Conservation (phyloP, 2,888 invertebrate genomes). For the Callyntrura guangdongensis region DNA sequence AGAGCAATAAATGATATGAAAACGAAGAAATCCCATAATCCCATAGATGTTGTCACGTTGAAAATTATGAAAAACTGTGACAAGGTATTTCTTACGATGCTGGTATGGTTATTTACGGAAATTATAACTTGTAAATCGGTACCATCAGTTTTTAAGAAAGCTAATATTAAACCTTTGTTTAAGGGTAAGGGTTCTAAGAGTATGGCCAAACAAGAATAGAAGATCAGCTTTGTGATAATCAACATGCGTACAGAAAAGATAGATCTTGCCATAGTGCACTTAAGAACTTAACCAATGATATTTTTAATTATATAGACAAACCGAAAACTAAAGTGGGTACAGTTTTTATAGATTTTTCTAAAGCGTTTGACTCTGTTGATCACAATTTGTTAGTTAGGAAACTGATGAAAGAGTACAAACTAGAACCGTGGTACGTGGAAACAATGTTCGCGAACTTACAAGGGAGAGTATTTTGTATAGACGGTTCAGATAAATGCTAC, state of each 20-base stretch:
- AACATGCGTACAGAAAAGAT: constrained; percentile 82
- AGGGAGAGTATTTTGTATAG: background rate
- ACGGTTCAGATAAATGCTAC: constrained; percentile 4
- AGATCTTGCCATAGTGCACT: constrained; percentile 82
- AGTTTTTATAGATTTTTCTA: constrained; percentile 80
- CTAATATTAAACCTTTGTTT: constrained; percentile 62
- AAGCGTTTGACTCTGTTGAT: constrained; percentile 84
- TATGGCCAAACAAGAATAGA: constrained; percentile 56
- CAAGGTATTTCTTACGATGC: too few species aligned
- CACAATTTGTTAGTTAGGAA: constrained; percentile 80
- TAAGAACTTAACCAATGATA: constrained; percentile 70
- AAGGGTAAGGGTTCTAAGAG: constrained; percentile 76
- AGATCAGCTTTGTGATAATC: constrained; percentile 66
- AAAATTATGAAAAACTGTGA: background rate
- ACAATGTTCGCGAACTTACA: constrained; percentile 30
- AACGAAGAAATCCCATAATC: background rate
- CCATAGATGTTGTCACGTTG: background rate
- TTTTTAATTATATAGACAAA: constrained; percentile 78
- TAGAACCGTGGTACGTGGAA: constrained; percentile 47
- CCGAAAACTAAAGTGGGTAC: constrained; percentile 57
- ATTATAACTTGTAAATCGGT: too few species aligned
- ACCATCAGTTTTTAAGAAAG: constrained; percentile 60
- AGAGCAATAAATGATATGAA: too few species aligned
- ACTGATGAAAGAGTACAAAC: constrained; percentile 63
- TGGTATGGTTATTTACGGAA: too few species aligned